These are phyloP conservation scores for Pterobdella sp. DNA, from an alignment of 2,888 invertebrate genomes.

Conservation along the genomic window DNA sequence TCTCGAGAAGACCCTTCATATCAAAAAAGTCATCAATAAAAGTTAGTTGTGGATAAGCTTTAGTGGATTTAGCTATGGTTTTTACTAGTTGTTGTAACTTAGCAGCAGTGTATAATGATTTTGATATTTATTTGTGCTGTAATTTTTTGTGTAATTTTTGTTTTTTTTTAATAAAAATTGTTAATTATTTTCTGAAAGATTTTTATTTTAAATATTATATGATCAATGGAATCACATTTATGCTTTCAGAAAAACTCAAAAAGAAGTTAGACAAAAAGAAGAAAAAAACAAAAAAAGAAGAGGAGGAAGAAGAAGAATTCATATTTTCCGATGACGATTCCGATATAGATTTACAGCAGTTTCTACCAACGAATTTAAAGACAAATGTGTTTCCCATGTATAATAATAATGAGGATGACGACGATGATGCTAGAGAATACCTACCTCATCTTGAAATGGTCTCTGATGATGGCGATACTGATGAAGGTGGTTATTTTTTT, in stretches of 20 bases:
- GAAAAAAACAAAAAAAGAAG: not conserved
- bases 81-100: too few species aligned
- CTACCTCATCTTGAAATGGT: not conserved
- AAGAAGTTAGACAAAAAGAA: not conserved
- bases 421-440: constrained; percentile 3
- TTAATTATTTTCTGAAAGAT: too few species aligned
- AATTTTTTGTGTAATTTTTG: too few species aligned
- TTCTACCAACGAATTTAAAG: not conserved
- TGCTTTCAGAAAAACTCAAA: not conserved
- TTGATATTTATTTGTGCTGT: too few species aligned
- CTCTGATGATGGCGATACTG: not conserved
- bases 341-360: not conserved
- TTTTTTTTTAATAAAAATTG: too few species aligned
- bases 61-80: too few species aligned
- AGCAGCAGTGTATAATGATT: too few species aligned
- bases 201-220: too few species aligned
- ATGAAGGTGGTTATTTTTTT: not conserved
- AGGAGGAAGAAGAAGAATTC: not conserved
- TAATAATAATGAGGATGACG: not conserved
- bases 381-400: not conserved
- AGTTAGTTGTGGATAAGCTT: too few species aligned
- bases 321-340: not conserved
- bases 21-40: not conserved
- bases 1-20: constrained; percentile 2
- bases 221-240: too few species aligned